A percentile compares a stretch with the other conserved stretches of the same genome.
phyloP scores from a whole-genome alignment of 2,888 invertebrate species.

The Caenorhabditis japonica region DNA sequence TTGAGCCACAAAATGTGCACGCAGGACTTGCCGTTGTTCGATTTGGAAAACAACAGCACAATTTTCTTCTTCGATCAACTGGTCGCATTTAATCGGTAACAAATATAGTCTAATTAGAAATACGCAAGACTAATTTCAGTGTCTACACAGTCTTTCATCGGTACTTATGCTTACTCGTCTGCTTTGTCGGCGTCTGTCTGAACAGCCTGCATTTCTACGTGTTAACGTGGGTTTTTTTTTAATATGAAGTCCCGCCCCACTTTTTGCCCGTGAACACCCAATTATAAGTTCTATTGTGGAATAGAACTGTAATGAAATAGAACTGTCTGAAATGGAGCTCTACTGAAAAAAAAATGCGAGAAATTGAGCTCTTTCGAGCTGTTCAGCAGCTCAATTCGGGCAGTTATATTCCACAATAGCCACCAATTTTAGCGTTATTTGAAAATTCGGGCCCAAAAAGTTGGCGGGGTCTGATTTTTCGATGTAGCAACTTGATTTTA shows the following conservation, averaged over 20 bases:
- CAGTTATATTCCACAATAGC: no score
- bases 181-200: slow-evolving; percentile 63
- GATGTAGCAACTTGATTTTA: no score
- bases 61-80: slow-evolving; percentile 57
- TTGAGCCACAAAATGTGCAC: slow-evolving; percentile 50
- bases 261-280: background rate
- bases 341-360: no score
- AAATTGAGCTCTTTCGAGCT: no score
- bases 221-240: slow-evolving; percentile 51
- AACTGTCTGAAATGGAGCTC: no score
- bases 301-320: no score
- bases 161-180: slow-evolving; percentile 63
- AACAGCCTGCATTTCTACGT: slow-evolving; percentile 68
- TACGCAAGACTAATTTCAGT: slow-evolving; percentile 42
- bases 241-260: background rate
- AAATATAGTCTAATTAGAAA: background rate
- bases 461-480: no score
- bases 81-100: slow-evolving; percentile 56
- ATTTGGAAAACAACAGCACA: slow-evolving; percentile 56
- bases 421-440: no score
- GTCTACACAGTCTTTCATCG: slow-evolving; percentile 64
- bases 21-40: slow-evolving; percentile 60
- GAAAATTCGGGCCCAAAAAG: no score
- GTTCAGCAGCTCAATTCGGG: no score
- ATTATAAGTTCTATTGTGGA: no score